Percentiles rank a stretch among this genome's conserved stretches.
phyloP scores from a whole-genome alignment of 2,888 invertebrate genomes.

The Chirona hameri region DNA sequence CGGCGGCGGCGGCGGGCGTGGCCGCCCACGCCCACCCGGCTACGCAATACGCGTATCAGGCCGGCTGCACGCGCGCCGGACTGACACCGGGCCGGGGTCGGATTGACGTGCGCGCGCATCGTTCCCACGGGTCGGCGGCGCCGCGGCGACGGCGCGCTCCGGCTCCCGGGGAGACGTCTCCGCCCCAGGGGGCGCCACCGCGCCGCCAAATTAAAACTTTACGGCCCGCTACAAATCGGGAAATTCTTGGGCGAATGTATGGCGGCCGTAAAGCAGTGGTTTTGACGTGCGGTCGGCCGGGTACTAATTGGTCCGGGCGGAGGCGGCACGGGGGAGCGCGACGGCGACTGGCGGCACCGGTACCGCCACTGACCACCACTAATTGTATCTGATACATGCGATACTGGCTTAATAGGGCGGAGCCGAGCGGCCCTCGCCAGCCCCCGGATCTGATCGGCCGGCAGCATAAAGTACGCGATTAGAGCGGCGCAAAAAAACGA shows the following conservation, averaged over 20 bases:
- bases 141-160: background rate
- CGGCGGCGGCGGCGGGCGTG: background rate
- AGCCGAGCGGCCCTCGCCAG: background rate
- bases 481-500: background rate
- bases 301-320: background rate
- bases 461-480: background rate
- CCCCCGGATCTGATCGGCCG: background rate
- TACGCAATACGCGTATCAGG: background rate
- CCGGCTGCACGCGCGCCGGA: background rate
- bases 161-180: background rate
- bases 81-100: too few relatives aligned
- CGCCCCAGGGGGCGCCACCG: background rate
- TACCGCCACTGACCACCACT: background rate
- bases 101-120: too few relatives aligned
- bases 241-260: slow-evolving; percentile 22
- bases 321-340: background rate
- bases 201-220: slow-evolving; percentile 22
- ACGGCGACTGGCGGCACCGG: background rate
- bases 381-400: slow-evolving; percentile 6
- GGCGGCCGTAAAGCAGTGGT: background rate
- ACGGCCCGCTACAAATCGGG: slow-evolving; percentile 4
- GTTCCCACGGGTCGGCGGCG: background rate
- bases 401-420: background rate
- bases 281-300: background rate
- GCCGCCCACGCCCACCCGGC: background rate